phyloP scores from a whole-genome alignment of 1,140 invertebrate species.

The Papilio glaucus region DNA sequence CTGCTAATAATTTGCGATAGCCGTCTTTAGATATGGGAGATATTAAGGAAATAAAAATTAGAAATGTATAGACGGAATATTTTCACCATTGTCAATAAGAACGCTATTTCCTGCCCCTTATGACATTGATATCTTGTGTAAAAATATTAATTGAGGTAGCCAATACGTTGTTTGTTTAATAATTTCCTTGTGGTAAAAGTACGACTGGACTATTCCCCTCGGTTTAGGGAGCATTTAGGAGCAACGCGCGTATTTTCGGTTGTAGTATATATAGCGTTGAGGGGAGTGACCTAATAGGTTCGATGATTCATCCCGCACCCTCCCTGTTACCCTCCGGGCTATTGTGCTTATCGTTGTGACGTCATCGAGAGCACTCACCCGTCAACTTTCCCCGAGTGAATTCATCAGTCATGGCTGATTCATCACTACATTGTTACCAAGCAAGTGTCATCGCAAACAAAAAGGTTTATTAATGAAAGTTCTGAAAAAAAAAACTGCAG shows the following conservation, averaged over 20 bases:
- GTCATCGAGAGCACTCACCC: slow-evolving; percentile 71
- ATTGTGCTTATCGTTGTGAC: slow-evolving; percentile 68
- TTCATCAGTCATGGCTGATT: slow-evolving; percentile 76
- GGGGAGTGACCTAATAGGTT: slow-evolving; percentile 74
- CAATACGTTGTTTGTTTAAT: background rate
- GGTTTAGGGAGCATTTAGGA: slow-evolving; percentile 47
- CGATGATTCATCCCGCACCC: slow-evolving; percentile 81
- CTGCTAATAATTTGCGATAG: too few relatives aligned
- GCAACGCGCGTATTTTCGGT: slow-evolving; percentile 50
- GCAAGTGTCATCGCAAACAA: background rate
- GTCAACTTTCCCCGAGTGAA: slow-evolving; percentile 55
- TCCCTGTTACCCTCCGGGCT: slow-evolving; percentile 63
- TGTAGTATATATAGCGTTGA: slow-evolving; percentile 64
- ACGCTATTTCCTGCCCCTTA: too few relatives aligned
- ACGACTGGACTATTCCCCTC: background rate
- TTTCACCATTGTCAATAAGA: too few relatives aligned
- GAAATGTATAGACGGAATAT: too few relatives aligned
- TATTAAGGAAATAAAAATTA: too few relatives aligned
- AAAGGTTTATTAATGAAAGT: background rate
- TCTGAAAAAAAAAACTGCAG: background rate
- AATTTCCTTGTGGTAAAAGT: background rate
- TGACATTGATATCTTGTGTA: too few relatives aligned
- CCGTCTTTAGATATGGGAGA: too few relatives aligned
- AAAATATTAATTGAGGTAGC: too few relatives aligned
- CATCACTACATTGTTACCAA: slow-evolving; percentile 53